These are phyloP conservation scores for Drosophila repleta DNA, from an alignment of 1,140 invertebrate genomes.

Conservation along the genomic window DNA sequence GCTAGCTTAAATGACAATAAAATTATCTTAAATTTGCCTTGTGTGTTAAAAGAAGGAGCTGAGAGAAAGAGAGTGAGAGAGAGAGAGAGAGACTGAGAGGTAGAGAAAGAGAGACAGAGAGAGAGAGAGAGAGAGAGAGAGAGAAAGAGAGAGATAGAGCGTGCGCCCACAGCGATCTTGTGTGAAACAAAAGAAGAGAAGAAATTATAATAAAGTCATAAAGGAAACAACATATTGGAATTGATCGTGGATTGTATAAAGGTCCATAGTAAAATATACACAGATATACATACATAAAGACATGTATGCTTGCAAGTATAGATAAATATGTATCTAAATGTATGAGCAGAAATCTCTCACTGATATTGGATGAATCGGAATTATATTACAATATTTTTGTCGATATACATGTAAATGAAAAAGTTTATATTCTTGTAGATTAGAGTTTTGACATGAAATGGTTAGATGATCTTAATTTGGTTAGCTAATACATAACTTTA, in stretches of 20 bases:
- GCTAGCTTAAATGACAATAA: constrained; percentile 31
- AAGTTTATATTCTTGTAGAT: not conserved
- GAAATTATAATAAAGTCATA: constrained; percentile 3
- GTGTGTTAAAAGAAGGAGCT: not conserved
- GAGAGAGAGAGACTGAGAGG: not conserved
- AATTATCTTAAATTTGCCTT: not conserved
- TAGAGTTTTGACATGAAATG: not conserved
- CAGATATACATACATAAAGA: constrained; percentile 19
- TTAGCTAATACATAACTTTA: too few relatives aligned
- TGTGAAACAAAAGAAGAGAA: constrained; percentile 12
- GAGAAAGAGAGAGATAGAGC: not conserved
- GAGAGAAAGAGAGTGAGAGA: not conserved
- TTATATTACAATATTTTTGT: not conserved
- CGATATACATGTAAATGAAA: too few relatives aligned
- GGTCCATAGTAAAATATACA: constrained; percentile 35
- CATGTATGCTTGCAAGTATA: constrained; percentile 22
- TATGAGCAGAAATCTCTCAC: constrained; percentile 16
- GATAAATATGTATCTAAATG: constrained; percentile 11
- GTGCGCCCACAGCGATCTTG: constrained; percentile 5
- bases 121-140: not conserved
- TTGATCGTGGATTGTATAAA: constrained; percentile 13
- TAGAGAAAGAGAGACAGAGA: not conserved
- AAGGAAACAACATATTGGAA: constrained; percentile 16
- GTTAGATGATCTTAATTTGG: too few relatives aligned
- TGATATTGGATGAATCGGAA: not conserved